A percentile compares a stretch with the other conserved stretches of the same genome.
Conservation (phyloP, 2,888 invertebrate genomes). For the Xylota segnis region DNA sequence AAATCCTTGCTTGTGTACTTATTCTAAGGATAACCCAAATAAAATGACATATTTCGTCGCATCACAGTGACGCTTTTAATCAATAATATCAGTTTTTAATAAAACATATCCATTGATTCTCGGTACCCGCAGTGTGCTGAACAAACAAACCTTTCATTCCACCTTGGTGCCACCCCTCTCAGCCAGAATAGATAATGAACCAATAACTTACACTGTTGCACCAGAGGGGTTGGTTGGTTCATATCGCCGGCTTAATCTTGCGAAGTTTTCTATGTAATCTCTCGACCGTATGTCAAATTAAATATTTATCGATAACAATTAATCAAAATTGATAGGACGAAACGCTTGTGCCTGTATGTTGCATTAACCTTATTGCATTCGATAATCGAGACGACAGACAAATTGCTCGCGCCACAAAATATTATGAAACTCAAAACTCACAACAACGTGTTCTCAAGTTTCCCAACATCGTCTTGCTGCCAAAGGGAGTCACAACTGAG, state of each 20-base stretch:
- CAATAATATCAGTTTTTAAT: background rate
- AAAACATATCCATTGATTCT: background rate
- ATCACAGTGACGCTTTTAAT: no score
- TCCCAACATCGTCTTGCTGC: slow-evolving; percentile 36
- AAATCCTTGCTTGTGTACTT: no score
- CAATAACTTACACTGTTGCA: slow-evolving; percentile 9
- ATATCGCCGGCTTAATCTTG: slow-evolving; percentile 20
- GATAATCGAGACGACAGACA: slow-evolving; percentile 28
- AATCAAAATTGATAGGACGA: slow-evolving; percentile 49
- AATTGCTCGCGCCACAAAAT: slow-evolving; percentile 38
- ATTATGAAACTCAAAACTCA: slow-evolving; percentile 58
- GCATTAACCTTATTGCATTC: slow-evolving; percentile 38
- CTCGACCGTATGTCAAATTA: slow-evolving; percentile 32
- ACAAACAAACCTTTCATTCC: slow-evolving; percentile 7
- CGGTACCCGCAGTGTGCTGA: background rate
- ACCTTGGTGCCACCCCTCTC: background rate
- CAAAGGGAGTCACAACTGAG: slow-evolving; percentile 65
- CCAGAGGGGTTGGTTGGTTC: slow-evolving; percentile 28
- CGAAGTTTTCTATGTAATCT: slow-evolving; percentile 24
- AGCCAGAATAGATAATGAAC: background rate
- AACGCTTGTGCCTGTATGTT: slow-evolving; percentile 18
- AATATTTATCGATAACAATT: slow-evolving; percentile 59
- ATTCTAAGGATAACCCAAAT: no score
- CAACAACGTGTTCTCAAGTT: slow-evolving; percentile 51
- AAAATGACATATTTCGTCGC: no score